These are phyloP conservation scores for Thinocorus orbignyianus DNA, from an alignment of 2,113 vertebrate genomes.

Conservation along the genomic window DNA sequence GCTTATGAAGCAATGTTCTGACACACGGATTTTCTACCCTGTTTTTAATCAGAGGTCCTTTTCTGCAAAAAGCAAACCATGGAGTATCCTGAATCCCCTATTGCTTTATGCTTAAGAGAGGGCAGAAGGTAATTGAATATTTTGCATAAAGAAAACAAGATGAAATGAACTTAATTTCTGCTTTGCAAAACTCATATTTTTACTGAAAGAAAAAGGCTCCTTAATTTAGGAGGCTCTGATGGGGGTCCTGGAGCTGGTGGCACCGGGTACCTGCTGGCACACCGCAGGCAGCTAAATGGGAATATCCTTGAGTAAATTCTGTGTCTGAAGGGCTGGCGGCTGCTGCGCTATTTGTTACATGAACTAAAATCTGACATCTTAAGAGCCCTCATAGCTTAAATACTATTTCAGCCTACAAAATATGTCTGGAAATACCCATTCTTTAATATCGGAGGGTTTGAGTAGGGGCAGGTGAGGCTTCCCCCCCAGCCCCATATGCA, in stretches of 20 bases:
- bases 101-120: neutral
- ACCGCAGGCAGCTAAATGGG: neutral
- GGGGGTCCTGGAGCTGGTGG: neutral
- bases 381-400: neutral
- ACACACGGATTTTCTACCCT: neutral
- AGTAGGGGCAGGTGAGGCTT: neutral
- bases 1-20: neutral
- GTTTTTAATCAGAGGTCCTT: neutral
- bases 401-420: neutral
- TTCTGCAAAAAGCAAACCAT: neutral
- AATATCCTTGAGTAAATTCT: neutral
- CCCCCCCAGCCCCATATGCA: neutral
- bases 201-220: neutral
- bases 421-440: neutral
- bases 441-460: neutral
- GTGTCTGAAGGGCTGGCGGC: neutral
- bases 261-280: neutral
- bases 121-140: neutral
- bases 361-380: neutral
- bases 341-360: neutral
- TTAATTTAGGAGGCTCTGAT: neutral
- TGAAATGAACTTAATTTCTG: neutral
- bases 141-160: neutral
- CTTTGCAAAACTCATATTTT: neutral
- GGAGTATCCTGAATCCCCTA: neutral